phyloP scores from a whole-genome alignment of 1,140 invertebrate genomes.

The Ostrea edulis region DNA sequence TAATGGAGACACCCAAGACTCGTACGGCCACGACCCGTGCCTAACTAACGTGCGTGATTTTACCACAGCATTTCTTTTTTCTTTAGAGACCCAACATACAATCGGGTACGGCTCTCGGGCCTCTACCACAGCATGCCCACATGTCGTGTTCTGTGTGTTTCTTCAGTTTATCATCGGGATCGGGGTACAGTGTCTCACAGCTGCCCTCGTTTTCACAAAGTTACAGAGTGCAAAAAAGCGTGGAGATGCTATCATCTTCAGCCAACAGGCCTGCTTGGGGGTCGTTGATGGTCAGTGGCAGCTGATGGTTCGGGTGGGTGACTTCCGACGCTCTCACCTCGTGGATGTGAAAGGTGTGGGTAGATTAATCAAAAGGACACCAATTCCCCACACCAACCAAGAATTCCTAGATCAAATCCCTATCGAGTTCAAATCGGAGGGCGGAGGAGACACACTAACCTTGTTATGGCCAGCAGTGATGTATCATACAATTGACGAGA shows the following conservation, averaged over 20 bases:
- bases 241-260: constrained; percentile 69
- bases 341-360: constrained; percentile 92
- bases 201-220: constrained; percentile 74
- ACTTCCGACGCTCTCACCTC: constrained; percentile 97
- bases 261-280: constrained; percentile 57
- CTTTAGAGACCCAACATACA: constrained; percentile 80
- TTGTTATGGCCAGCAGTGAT: constrained; percentile 93
- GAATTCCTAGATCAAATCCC: constrained; percentile 71
- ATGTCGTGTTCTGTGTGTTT: constrained; percentile 69
- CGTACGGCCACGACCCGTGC: constrained; percentile 80
- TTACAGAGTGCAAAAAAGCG: constrained; percentile 70
- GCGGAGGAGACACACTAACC: constrained; percentile 89
- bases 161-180: constrained; percentile 74
- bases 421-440: constrained; percentile 86
- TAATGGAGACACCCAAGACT: constrained; percentile 89
- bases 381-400: constrained; percentile 82
- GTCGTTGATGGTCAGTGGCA: constrained; percentile 87
- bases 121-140: constrained; percentile 82
- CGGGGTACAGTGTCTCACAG: constrained; percentile 71
- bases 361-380: constrained; percentile 90
- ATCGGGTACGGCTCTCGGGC: constrained; percentile 83
- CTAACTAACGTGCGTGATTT: constrained; percentile 72
- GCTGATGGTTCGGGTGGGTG: constrained; percentile 96
- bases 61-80: constrained; percentile 78
- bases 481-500: constrained; percentile 90